Conservation (phyloP, 2,888 invertebrate genomes). For the Drosophila flavopinicola region DNA sequence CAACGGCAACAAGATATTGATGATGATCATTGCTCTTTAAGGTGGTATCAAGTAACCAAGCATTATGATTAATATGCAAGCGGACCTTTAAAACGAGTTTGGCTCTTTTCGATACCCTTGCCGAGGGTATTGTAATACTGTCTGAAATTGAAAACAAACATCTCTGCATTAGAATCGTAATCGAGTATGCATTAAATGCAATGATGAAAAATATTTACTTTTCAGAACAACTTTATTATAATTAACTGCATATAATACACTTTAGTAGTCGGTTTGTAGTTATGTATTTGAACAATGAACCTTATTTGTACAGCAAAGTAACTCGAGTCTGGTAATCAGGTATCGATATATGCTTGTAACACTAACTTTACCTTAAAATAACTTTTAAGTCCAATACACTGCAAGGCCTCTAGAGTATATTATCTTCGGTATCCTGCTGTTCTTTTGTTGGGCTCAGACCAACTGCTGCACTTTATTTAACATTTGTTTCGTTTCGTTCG, state of each 20-base stretch:
- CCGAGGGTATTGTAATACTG: constrained; percentile 2
- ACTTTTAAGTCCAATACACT: not conserved
- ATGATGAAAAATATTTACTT: too few relatives aligned
- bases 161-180: too few relatives aligned
- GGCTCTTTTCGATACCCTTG: constrained; percentile 22
- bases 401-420: not conserved
- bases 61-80: constrained; percentile 73
- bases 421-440: not conserved
- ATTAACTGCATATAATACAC: too few relatives aligned
- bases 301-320: too few relatives aligned
- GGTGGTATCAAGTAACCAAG: constrained; percentile 70
- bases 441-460: constrained; percentile 21
- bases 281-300: too few relatives aligned
- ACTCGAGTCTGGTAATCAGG: too few relatives aligned
- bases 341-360: too few relatives aligned
- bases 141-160: not conserved
- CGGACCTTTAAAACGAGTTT: constrained; percentile 53
- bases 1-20: constrained; percentile 20
- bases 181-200: too few relatives aligned
- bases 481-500: constrained; percentile 9
- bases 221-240: too few relatives aligned
- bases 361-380: too few relatives aligned
- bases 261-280: too few relatives aligned
- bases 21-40: constrained; percentile 29
- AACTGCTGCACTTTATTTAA: constrained; percentile 51